phyloP scores from a whole-genome alignment of 37 sponge, comb jelly and placozoan genomes.

The Hexactinellida sp. region DNA sequence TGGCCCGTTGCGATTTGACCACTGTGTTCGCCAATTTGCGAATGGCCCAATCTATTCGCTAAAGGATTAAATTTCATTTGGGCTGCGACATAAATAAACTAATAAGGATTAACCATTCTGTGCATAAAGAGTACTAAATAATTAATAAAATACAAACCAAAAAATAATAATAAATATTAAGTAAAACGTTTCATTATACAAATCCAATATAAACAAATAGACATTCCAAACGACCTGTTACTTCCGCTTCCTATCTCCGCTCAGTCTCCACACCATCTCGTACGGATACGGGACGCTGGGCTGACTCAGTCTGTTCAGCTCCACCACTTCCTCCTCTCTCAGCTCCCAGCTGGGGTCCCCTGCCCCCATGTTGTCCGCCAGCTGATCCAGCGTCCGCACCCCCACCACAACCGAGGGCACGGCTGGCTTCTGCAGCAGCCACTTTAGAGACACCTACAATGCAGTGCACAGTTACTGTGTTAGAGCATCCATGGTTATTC shows the following conservation, averaged over 20 bases:
- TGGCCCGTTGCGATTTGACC: too few relatives aligned
- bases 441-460: conserved; percentile 75
- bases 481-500: too few relatives aligned
- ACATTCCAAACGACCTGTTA: too few relatives aligned
- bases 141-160: not conserved
- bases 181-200: too few relatives aligned
- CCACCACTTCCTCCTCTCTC: conserved; percentile 45
- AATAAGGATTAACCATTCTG: too few relatives aligned
- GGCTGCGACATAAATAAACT: too few relatives aligned
- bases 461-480: conserved; percentile 26
- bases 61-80: too few relatives aligned
- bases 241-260: conserved; percentile 33
- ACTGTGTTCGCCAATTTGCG: too few relatives aligned
- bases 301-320: conserved; percentile 39
- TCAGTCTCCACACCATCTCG: conserved; percentile 62
- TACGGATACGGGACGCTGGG: conserved; percentile 68
- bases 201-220: too few relatives aligned
- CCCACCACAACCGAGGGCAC: conserved; percentile 73
- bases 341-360: conserved; percentile 27
- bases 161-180: not conserved
- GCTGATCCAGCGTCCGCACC: conserved; percentile 45
- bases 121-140: not conserved
- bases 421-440: conserved; percentile 53
- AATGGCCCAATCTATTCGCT: too few relatives aligned
- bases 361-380: conserved; percentile 58